Percentiles rank a stretch among this genome's conserved stretches.
Evolutionary conservation across 2,888 invertebrate genomes (phyloP).

Genomic region (Cryptocheilus praepositus): DNA sequence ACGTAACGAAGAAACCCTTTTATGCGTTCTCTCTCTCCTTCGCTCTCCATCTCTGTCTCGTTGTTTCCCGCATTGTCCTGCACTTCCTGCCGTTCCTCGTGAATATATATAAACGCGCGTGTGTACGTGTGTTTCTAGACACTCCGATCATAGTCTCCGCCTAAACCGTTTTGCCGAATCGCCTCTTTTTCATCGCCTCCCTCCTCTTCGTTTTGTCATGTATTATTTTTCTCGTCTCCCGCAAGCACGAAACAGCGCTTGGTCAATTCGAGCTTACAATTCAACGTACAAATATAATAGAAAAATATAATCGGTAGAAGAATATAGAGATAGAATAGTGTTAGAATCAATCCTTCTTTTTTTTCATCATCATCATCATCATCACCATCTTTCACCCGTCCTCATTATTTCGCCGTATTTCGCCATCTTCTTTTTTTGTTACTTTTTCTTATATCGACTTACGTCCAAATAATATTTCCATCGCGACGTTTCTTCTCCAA

Average conservation of each 20-base stretch:
- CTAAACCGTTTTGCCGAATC: constrained; percentile 10
- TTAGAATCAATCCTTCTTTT: constrained; percentile 68
- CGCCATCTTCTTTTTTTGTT: constrained; percentile 1
- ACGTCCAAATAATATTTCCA: background rate
- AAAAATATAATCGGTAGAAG: constrained; percentile 75
- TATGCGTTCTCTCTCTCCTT: background rate
- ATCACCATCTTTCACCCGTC: background rate
- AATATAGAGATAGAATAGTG: constrained; percentile 74
- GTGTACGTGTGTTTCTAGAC: too few relatives aligned
- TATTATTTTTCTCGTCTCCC: constrained; percentile 39
- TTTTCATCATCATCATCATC: constrained; percentile 5
- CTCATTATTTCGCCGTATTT: too few relatives aligned
- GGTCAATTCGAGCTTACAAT: constrained; percentile 72
- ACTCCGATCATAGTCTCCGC: background rate
- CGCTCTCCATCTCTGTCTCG: constrained; percentile 22
- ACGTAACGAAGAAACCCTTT: constrained; percentile 35
- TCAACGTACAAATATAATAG: constrained; percentile 75
- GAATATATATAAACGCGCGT: too few relatives aligned
- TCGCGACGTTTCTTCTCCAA: background rate
- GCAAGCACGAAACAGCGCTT: constrained; percentile 58
- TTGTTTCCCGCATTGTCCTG: constrained; percentile 31
- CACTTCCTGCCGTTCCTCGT: constrained; percentile 11
- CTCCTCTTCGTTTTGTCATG: constrained; percentile 29
- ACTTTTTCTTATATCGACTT: constrained; percentile 15
- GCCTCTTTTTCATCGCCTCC: constrained; percentile 17